Base-by-base conservation (phyloP, 2,113 vertebrate species). In the Strix aluco region DNA sequence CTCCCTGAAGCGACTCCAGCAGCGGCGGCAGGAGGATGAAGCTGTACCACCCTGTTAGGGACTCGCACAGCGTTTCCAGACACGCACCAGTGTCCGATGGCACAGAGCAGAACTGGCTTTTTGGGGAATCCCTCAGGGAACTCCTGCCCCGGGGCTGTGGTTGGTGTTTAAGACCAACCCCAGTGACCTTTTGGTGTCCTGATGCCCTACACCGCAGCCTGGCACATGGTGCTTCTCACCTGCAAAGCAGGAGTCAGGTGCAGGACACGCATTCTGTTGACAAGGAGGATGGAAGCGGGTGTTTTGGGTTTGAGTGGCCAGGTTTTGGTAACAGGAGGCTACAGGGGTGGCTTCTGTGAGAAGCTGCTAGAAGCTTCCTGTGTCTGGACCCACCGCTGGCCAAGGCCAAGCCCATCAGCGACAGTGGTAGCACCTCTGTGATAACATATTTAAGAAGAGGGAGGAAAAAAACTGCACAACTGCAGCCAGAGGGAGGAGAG, bases 31-130 rank as follows among this genome's bases (percentile, higher is more conserved):
- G 69, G 61, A 67, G 61, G 46, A 38, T 2, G 65, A 65, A 46
- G 42, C 14, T 1, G 1, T 27, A 6, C 11, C 1, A 0, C n/a
- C 40, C 22, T 6, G 2, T 30, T 21, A 26, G 20, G 51, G 27
- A 22, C 36, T 8, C 3, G 0, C 42, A 5, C 3, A 1, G 77
- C 34, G 0, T 13, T 34, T 22, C 30, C 44, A 47, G 65, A 26
- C 51, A 58, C 2, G 1, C 15, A 15, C 10, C 57, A 12, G 70
- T 1, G 1, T 57, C 36, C 46, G 51, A 19, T 10, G 14, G 67
- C 40, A 73, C 46, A 4, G 36, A 51, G n/a, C 46, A 83, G 72
- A 79, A 34, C 32, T 26, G 40, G 23, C 9, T 51, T 67, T 73
- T 16, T 7, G 71, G 40, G 66, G 47, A 47, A 67, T 19, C 32